Base-by-base conservation (phyloP, 2,888 invertebrate species). In the Notocelia uddmanniana region DNA sequence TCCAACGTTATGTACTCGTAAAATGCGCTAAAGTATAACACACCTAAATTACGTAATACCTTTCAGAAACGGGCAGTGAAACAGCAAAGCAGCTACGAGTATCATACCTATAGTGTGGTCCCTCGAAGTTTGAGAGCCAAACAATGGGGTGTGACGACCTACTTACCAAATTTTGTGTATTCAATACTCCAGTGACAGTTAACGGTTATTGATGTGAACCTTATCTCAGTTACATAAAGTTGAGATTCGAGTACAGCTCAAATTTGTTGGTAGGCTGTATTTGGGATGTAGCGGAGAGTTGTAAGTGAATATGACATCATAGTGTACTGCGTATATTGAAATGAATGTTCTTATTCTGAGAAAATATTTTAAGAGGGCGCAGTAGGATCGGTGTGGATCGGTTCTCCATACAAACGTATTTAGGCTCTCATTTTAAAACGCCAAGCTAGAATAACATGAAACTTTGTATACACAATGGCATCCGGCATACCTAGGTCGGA, bases 101-200 rank as follows among this genome's bases (percentile, higher is more conserved):
- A 37, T 48, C 48, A 26, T 68, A 37, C 55, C 72, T 19, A 57
- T 59, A 58, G 58, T 54, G 58, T 19, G 15, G 45, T 67, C 45
- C 41, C 60, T 60, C 60, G 23, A 63, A 73, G 57, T 73, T 67
- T 34, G 70, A 55, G 48, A 60, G 58, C 45, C 60, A 45, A 64
- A 66, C 70, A 69, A 73, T 64, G 48, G 73, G 70, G 69, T 54
- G 69, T 54, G 59, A 60, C 55, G 73, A 54, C 66, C 73, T 73
- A 73, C 73, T 73, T 73, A 60, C 55, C 60, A 70, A 66, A 73
- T 70, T 73, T 70, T 54, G 66, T 66, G 66, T 60, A 66, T 72
- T 68, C 72, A 72, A 72, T 72, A 68, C 66, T 72, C 50, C 23
- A 19, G 41, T 67, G 54, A 71, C 60, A 55, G 60, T 52, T 52